A percentile compares a stretch with the other conserved stretches of the same genome.
These are phyloP conservation scores for Escarpia spicata DNA, from an alignment of 2,888 invertebrate species.

Conservation along the genomic window DNA sequence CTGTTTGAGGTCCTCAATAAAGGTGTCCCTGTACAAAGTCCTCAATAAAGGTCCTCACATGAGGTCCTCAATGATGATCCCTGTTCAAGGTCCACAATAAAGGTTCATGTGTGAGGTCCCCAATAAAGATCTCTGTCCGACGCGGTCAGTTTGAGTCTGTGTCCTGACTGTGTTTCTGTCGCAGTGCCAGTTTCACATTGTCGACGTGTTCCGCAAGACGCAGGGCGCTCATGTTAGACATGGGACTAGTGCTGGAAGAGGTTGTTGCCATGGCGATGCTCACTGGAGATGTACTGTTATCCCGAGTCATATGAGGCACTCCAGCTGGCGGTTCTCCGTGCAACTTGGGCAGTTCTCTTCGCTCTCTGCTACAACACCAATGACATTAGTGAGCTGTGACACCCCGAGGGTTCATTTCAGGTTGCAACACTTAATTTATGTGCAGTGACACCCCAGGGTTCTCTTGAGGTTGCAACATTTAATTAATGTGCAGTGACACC, in stretches of 20 bases:
- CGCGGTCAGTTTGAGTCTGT: not conserved
- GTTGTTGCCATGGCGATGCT: not conserved
- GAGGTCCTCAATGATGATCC: too few species aligned
- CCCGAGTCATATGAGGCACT: not conserved
- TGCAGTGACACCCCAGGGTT: not conserved
- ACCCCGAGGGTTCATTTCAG: not conserved
- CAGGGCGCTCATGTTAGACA: not conserved
- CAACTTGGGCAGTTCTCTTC: not conserved
- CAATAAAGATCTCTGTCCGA: not conserved
- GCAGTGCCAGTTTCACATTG: not conserved
- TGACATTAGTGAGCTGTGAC: not conserved
- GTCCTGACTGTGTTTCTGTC: not conserved
- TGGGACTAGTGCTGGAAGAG: not conserved
- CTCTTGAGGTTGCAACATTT: not conserved
- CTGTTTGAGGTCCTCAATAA: not conserved
- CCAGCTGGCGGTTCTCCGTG: not conserved
- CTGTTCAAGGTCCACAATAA: not conserved
- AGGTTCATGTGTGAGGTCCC: not conserved
- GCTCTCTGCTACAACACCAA: not conserved
- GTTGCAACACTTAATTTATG: not conserved
- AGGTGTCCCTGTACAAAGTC: too few species aligned
- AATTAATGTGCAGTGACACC: not conserved
- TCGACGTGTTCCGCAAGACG: not conserved
- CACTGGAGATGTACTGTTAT: not conserved
- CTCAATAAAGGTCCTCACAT: too few species aligned